Evolutionary conservation across 2,888 invertebrate genomes (phyloP), one percentile per base, ranked within the genome.

Genomic region (Bedellia somnulentella): DNA sequence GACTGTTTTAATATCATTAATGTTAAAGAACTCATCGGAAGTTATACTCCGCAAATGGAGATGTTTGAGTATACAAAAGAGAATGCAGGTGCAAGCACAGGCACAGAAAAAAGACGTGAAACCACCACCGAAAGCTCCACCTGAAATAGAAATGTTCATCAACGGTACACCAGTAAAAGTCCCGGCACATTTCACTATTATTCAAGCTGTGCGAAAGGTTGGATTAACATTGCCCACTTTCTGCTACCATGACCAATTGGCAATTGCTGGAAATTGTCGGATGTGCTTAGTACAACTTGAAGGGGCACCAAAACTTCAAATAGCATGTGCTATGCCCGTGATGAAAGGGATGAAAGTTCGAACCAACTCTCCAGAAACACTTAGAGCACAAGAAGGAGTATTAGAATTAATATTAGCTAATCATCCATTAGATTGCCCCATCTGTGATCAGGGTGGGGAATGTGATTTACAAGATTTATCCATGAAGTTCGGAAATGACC

Each of bases 241-340:
- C 59, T 99, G 99, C 61, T 99, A 96, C 58, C 99, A 99, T 64
- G 98, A 99, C 49, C 82, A 99, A 22, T 80, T 99, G 25, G 93
- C 97, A 5, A 89, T 99, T 29, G 98, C 98, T 39, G 99, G 99
- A 14, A 99, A 99, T 70, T 99, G 98, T 51, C 84, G 99, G 37
- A 99, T 98, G 98, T 99, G 99, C 61, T 78, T 99, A 15, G 95
- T 99, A 0, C 93, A 99, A 61, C 87, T 99, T 15, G 99, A 99
- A 60, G 97, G 95, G 46, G 88, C 89, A 45, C 83, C 86, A 15
- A 95, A 99, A 80, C 96, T 94, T 0, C 93, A 97, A 24, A 94
- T 98, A n/a, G 95, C 97, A 1, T 99, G 99, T 67, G 95, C 96
- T 2, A 92, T 97, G 88, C 94, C 93, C 1, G 96, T 99, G 0